phyloP scores from a whole-genome alignment of 2,113 vertebrate genomes.

The Apteryx owenii region DNA sequence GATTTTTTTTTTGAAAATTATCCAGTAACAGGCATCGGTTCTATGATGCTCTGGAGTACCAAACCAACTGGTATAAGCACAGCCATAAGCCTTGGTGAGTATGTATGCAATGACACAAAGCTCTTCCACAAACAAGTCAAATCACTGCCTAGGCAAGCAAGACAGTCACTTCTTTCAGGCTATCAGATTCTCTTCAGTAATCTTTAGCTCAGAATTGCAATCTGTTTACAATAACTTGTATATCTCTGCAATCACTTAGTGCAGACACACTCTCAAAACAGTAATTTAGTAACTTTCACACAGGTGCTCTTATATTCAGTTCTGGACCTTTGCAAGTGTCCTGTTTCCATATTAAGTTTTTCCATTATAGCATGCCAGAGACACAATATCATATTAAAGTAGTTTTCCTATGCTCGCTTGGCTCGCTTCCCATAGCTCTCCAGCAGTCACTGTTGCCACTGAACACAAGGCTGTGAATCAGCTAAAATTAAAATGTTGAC shows the following conservation, averaged over 20 bases:
- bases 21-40: background rate
- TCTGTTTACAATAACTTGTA: background rate
- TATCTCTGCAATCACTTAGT: background rate
- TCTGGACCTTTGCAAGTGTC: slow-evolving; percentile 15
- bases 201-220: background rate
- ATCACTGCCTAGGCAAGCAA: background rate
- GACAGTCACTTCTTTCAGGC: background rate
- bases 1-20: background rate
- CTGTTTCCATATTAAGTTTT: slow-evolving; percentile 55
- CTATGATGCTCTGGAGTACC: background rate
- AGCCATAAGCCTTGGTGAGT: background rate
- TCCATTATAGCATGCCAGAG: slow-evolving; percentile 53
- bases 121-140: background rate
- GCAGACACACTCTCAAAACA: background rate
- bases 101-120: rapidly evolving
- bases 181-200: background rate
- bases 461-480: slow-evolving; percentile 42
- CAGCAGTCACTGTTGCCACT: slow-evolving; percentile 21
- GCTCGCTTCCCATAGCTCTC: slow-evolving; percentile 35
- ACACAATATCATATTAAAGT: slow-evolving; percentile 47
- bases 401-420: slow-evolving; percentile 65
- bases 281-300: background rate
- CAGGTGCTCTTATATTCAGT: slow-evolving; percentile 43
- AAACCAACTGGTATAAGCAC: background rate
- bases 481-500: slow-evolving; percentile 37